phyloP scores from a whole-genome alignment of 2,888 invertebrate species.

The Protophormia terraenovae region DNA sequence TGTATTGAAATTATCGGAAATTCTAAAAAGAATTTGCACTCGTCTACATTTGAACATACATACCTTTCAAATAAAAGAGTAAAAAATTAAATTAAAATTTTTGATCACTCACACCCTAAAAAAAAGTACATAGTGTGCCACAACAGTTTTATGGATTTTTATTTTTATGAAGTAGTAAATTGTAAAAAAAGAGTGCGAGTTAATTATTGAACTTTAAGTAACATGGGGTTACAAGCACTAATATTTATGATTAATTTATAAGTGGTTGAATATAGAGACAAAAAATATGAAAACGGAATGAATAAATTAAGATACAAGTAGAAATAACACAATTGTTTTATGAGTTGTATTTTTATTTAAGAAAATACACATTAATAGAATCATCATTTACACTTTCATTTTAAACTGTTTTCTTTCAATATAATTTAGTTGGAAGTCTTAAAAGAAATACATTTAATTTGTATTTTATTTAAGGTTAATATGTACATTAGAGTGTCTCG shows the following conservation, averaged over 20 bases:
- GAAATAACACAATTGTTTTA: constrained; percentile 13
- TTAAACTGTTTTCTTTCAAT: neutral
- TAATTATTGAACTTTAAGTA: constrained; percentile 48
- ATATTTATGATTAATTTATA: neutral
- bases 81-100: too few species aligned
- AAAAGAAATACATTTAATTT: too few species aligned
- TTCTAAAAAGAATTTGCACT: too few species aligned
- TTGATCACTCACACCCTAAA: neutral
- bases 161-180: neutral
- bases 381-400: neutral
- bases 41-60: too few species aligned
- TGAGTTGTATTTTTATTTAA: constrained; percentile 13
- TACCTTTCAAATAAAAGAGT: too few species aligned
- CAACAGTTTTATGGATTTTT: neutral
- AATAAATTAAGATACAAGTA: constrained; percentile 36
- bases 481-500: too few species aligned
- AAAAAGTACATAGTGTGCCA: neutral
- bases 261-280: too few species aligned
- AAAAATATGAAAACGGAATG: constrained; percentile 24
- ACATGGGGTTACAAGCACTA: constrained; percentile 23
- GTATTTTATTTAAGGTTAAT: too few species aligned
- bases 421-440: too few species aligned
- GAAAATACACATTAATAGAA: constrained; percentile 41
- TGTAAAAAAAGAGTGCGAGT: neutral
- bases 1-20: too few species aligned